Percentiles rank a stretch among this genome's conserved stretches.
Evolutionary conservation across 2,113 vertebrate genomes (phyloP).

Genomic region (Forbesichthys papilliferus): DNA sequence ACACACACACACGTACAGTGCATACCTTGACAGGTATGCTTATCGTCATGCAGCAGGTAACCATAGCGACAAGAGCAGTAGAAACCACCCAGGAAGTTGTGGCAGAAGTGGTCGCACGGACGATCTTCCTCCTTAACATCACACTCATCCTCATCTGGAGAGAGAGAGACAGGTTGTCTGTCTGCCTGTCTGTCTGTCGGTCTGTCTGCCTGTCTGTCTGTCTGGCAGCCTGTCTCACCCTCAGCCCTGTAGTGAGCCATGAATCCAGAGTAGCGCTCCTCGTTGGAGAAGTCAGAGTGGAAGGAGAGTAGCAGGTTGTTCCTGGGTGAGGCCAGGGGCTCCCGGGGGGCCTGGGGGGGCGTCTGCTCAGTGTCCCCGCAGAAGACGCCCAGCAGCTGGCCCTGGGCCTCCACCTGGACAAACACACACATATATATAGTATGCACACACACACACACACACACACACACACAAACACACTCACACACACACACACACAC

Average conservation of each 20-base stretch:
- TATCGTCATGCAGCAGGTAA: slow-evolving; percentile 92
- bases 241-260: slow-evolving; percentile 88
- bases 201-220: neutral
- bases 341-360: slow-evolving; percentile 70
- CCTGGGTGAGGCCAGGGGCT: slow-evolving; percentile 74
- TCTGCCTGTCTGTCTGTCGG: neutral
- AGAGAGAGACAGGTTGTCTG: slow-evolving; percentile 1
- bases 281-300: slow-evolving; percentile 92
- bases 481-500: neutral
- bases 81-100: slow-evolving; percentile 93
- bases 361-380: slow-evolving; percentile 89
- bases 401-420: slow-evolving; percentile 83
- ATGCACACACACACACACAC: slow-evolving; percentile 6
- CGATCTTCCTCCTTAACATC: slow-evolving; percentile 80
- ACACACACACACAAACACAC: neutral
- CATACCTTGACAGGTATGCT: slow-evolving; percentile 93
- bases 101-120: slow-evolving; percentile 91
- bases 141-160: slow-evolving; percentile 91
- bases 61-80: slow-evolving; percentile 97
- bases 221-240: slow-evolving; percentile 75
- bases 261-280: slow-evolving; percentile 90
- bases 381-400: slow-evolving; percentile 84
- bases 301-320: slow-evolving; percentile 84
- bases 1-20: neutral
- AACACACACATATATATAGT: slow-evolving; percentile 9